phyloP scores from a whole-genome alignment of 2,797 vertebrate species.

The Schizopygopsis pylzovi region DNA sequence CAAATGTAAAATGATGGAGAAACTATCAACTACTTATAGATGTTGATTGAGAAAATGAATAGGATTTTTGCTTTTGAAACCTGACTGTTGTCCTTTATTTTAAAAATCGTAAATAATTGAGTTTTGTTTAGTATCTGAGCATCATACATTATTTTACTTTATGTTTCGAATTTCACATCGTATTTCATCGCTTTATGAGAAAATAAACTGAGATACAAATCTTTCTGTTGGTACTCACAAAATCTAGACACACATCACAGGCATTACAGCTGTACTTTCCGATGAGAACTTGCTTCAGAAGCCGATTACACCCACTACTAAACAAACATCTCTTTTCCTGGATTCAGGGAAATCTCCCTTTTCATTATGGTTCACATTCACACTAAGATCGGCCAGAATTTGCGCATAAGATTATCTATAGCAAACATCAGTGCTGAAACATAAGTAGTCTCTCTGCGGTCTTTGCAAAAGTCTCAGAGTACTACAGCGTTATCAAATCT shows the following conservation, averaged over 20 bases:
- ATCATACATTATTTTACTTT: not conserved
- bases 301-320: conserved; percentile 67
- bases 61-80: no score
- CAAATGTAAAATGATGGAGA: no score
- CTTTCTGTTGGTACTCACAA: conserved; percentile 1
- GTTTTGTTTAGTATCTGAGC: not conserved
- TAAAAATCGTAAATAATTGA: not conserved
- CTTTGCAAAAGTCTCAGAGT: conserved; percentile 41
- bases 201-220: conserved; percentile 9
- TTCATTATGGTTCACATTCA: not conserved
- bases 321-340: conserved; percentile 76
- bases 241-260: conserved; percentile 44
- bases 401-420: not conserved
- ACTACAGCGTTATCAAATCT: conserved; percentile 44
- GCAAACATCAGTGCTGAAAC: conserved; percentile 1
- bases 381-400: not conserved
- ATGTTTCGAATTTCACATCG: not conserved
- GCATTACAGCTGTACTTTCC: conserved; percentile 61
- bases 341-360: conserved; percentile 16
- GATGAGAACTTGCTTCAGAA: conserved; percentile 68
- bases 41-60: not conserved
- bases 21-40: not conserved
- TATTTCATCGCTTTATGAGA: conserved; percentile 3
- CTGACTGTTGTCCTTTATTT: not conserved
- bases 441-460: not conserved